phyloP scores from a whole-genome alignment of 2,888 invertebrate genomes.

The Metallyticus violacea region DNA sequence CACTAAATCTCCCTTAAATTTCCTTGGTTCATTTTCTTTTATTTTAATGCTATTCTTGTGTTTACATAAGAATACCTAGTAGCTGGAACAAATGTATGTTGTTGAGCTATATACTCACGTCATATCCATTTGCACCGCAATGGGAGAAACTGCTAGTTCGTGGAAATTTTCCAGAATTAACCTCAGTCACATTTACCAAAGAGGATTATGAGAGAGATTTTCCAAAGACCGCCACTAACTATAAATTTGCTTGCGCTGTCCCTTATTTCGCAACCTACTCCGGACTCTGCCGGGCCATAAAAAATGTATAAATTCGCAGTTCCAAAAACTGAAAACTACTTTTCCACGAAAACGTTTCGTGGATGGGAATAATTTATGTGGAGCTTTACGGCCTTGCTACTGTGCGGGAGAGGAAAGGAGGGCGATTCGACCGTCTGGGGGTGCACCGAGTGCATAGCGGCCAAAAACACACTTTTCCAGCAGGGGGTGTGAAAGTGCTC shows the following conservation, averaged over 20 bases:
- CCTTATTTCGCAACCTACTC: background rate
- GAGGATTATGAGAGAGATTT: background rate
- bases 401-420: too few species aligned
- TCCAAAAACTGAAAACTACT: background rate
- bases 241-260: background rate
- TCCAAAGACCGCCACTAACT: background rate
- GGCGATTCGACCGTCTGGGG: too few species aligned
- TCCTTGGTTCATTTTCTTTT: background rate
- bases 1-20: too few species aligned
- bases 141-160: background rate
- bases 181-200: background rate
- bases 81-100: background rate
- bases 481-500: background rate
- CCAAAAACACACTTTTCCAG: background rate
- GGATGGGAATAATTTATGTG: background rate
- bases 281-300: background rate
- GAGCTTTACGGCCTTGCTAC: background rate
- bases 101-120: background rate
- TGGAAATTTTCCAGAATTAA: background rate
- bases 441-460: too few species aligned
- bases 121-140: background rate
- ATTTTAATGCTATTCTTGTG: background rate
- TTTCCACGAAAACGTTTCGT: background rate
- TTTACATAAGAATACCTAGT: background rate
- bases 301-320: background rate